These are phyloP conservation scores for Rhea americana DNA, from an alignment of 2,113 vertebrate species.

Conservation along the genomic window DNA sequence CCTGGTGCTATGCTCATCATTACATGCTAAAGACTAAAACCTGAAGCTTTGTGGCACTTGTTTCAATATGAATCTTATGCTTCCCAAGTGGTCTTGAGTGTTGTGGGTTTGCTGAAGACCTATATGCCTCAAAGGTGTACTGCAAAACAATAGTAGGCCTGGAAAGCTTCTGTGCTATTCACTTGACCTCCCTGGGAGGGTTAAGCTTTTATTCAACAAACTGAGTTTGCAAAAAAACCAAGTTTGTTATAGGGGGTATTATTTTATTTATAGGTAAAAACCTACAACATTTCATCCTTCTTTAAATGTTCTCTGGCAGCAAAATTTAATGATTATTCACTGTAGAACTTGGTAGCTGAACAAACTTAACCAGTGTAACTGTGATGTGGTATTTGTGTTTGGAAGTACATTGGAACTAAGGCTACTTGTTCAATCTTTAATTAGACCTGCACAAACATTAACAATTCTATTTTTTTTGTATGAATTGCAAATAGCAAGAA, in stretches of 20 bases:
- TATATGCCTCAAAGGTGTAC: rapidly evolving
- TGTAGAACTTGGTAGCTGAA: not conserved
- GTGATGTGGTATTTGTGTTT: not conserved
- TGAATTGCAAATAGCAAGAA: not conserved
- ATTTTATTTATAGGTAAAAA: not conserved
- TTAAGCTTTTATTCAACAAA: too few relatives aligned
- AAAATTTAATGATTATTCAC: not conserved
- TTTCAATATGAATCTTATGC: rapidly evolving
- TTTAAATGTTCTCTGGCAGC: not conserved
- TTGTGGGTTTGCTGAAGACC: rapidly evolving
- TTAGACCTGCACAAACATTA: not conserved
- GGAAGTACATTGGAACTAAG: not conserved
- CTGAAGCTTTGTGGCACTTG: rapidly evolving
- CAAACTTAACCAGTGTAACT: rapidly evolving
- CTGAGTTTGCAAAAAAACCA: not conserved
- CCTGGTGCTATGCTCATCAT: not conserved
- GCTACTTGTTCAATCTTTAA: not conserved
- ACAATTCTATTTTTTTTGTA: not conserved
- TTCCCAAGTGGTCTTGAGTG: rapidly evolving
- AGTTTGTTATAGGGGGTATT: rapidly evolving
- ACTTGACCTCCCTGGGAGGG: rapidly evolving
- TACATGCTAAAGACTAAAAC: not conserved
- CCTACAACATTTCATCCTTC: not conserved
- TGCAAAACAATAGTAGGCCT: rapidly evolving
- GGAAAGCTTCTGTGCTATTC: rapidly evolving